Evolutionary conservation across 30 jellyfish, hydroid and myxozoan species (phyloP).

Genomic region (Phacellophora camtschatica): DNA sequence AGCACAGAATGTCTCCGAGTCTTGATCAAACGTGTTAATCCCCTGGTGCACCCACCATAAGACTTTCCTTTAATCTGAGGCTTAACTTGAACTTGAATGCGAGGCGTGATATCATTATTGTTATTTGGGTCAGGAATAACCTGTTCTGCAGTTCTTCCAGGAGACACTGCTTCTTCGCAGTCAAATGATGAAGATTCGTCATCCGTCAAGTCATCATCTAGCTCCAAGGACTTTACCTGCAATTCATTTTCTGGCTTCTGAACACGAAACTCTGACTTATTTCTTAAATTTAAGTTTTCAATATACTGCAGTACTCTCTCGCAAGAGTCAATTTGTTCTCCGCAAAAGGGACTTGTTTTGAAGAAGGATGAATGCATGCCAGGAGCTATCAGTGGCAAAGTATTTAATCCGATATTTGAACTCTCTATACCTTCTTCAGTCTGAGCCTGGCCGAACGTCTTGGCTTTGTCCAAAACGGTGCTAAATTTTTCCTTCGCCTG

Average conservation of each 20-base stretch:
- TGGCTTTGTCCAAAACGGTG: conserved; percentile 30
- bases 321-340: neutral
- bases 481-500: conserved; percentile 3
- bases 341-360: neutral
- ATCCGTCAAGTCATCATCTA: no score
- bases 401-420: neutral
- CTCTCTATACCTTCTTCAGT: neutral
- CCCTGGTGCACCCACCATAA: neutral
- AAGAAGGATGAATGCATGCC: neutral
- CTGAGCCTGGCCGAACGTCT: neutral
- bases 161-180: no score
- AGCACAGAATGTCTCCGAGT: neutral
- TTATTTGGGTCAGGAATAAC: no score
- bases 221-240: no score
- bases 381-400: neutral
- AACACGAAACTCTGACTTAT: no score
- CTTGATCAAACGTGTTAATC: neutral
- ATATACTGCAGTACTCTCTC: conserved; percentile 34
- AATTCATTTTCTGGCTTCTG: no score
- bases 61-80: neutral
- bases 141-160: no score
- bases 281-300: no score
- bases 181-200: no score
- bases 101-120: no score
- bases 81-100: neutral